phyloP scores from a whole-genome alignment of 2,113 vertebrate species.

The Coracopsis vasa region DNA sequence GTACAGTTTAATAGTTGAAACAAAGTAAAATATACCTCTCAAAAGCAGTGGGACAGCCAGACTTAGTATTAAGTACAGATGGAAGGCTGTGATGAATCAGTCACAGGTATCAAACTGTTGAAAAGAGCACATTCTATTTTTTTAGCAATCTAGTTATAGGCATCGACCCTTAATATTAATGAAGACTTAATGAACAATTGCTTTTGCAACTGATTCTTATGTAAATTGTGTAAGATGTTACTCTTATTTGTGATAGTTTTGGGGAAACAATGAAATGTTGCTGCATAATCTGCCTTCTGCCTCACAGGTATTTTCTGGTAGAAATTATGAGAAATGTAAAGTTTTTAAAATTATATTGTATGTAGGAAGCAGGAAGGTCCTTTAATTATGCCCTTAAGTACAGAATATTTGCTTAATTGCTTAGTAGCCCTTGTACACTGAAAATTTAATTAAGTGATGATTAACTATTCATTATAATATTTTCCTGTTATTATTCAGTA shows the following conservation, averaged over 20 bases:
- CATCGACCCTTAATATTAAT: not conserved
- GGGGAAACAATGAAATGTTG: constrained; percentile 21
- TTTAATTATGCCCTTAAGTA: constrained; percentile 63
- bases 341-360: constrained; percentile 47
- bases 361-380: constrained; percentile 43
- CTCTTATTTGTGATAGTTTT: not conserved
- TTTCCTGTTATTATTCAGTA: constrained; percentile 51
- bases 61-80: not conserved
- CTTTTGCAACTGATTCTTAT: not conserved
- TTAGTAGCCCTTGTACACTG: constrained; percentile 42
- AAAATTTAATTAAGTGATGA: constrained; percentile 63
- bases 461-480: constrained; percentile 66
- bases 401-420: constrained; percentile 59
- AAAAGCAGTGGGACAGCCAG: not conserved
- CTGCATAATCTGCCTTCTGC: not conserved
- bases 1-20: not conserved
- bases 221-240: not conserved
- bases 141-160: not conserved
- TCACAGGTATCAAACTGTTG: not conserved
- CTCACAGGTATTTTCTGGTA: constrained; percentile 24
- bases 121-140: not conserved
- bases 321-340: constrained; percentile 34
- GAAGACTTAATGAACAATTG: not conserved
- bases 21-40: not conserved
- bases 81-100: not conserved